These are phyloP conservation scores for Eutolmus rufibarbis DNA, from an alignment of 2,888 invertebrate species.

Conservation along the genomic window DNA sequence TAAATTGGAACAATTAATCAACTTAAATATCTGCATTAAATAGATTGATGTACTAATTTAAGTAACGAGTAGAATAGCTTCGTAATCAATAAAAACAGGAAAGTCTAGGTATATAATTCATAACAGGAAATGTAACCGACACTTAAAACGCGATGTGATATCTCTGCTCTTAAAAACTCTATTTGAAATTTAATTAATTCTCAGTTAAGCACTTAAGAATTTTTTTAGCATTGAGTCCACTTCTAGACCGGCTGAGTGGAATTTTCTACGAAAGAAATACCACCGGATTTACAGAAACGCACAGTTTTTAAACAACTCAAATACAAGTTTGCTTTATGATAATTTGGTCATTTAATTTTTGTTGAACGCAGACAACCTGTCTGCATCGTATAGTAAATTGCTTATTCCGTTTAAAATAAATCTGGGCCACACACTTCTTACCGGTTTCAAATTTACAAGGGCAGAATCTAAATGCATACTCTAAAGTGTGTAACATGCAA, in stretches of 20 bases:
- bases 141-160: neutral
- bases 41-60: too few relatives aligned
- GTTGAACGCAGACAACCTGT: neutral
- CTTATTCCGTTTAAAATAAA: neutral
- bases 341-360: neutral
- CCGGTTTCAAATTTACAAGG: neutral
- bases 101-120: neutral
- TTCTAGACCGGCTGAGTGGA: neutral
- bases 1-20: too few relatives aligned
- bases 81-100: neutral
- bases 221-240: neutral
- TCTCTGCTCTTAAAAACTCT: neutral
- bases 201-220: neutral
- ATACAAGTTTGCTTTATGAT: neutral
- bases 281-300: neutral
- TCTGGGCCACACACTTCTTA: neutral
- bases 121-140: neutral
- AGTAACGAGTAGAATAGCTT: neutral
- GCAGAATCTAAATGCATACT: neutral
- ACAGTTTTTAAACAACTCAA: neutral
- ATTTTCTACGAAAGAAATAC: neutral
- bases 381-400: neutral
- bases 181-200: neutral
- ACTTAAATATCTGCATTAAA: neutral
- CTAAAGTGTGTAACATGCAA: neutral